A percentile compares a stretch with the other conserved stretches of the same genome.
phyloP scores from a whole-genome alignment of 2,888 invertebrate species.

The Mycogona germanica region DNA sequence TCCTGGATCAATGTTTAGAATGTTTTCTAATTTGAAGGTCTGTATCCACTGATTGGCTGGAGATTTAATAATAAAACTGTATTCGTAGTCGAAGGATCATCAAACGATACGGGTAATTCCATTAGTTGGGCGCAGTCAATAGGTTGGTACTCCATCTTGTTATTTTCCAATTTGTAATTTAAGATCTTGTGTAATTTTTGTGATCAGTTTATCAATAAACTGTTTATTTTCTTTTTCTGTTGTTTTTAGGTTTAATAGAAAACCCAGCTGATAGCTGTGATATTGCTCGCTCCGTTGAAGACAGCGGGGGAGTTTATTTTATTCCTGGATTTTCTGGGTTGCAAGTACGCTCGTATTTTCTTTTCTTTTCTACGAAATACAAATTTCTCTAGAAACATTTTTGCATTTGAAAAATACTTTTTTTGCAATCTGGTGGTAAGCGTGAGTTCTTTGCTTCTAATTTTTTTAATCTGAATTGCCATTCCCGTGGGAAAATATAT shows the following conservation, averaged over 20 bases:
- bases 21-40: conserved; percentile 38
- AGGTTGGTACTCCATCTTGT: conserved; percentile 24
- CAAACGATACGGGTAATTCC: conserved; percentile 76
- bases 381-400: too few relatives aligned
- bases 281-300: conserved; percentile 52
- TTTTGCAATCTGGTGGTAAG: not conserved
- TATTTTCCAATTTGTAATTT: not conserved
- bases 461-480: not conserved
- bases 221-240: too few relatives aligned
- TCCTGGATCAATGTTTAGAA: conserved; percentile 3
- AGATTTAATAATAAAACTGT: conserved; percentile 45
- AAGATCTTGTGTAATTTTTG: conserved; percentile 16
- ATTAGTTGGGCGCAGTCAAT: conserved; percentile 58
- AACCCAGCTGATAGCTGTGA: conserved; percentile 50
- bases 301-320: conserved; percentile 68
- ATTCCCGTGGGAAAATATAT: not conserved
- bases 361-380: too few relatives aligned
- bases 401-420: too few relatives aligned
- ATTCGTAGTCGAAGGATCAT: conserved; percentile 72
- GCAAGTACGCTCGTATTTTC: conserved; percentile 45
- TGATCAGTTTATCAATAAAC: too few relatives aligned
- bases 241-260: conserved; percentile 46
- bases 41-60: conserved; percentile 92
- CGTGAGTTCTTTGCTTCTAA: not conserved
- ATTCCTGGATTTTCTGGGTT: conserved; percentile 81